Conservation (phyloP, 2,113 vertebrate species). For the Pelvicachromis taeniatus region DNA sequence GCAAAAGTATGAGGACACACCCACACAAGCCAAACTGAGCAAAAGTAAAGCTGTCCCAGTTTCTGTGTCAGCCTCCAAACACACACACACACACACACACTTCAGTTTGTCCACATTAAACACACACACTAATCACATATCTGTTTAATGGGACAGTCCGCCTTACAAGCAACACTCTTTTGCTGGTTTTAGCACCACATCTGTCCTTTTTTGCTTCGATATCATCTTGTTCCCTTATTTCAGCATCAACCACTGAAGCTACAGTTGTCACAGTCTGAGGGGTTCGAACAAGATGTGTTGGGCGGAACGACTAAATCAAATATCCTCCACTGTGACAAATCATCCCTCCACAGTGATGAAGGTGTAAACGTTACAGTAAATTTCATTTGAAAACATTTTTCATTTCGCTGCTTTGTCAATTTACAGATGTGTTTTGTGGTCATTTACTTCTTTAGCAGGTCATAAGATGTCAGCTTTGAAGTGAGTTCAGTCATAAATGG, state of each 20-base stretch:
- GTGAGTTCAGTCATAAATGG: background rate
- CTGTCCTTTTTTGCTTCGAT: background rate
- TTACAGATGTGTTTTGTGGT: background rate
- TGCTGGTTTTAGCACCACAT: background rate
- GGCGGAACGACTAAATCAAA: background rate
- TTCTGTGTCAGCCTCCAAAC: background rate
- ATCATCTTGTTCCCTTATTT: background rate
- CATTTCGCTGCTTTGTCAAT: background rate
- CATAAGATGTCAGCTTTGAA: background rate
- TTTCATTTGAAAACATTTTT: background rate
- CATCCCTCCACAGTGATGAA: background rate
- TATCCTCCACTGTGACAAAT: background rate
- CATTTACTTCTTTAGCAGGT: background rate
- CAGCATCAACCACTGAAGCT: background rate
- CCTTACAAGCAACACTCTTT: background rate
- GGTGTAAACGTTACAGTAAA: background rate
- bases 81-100: background rate
- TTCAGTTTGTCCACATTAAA: background rate
- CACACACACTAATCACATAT: background rate
- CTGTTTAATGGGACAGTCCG: background rate
- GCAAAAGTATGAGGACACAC: background rate
- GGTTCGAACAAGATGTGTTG: background rate
- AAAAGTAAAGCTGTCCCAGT: background rate
- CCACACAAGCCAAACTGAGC: background rate
- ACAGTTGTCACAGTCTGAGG: background rate